Percentiles rank a stretch among this genome's conserved stretches.
These are phyloP conservation scores for Tachycineta bicolor DNA, from an alignment of 2,113 vertebrate species.

Conservation along the genomic window DNA sequence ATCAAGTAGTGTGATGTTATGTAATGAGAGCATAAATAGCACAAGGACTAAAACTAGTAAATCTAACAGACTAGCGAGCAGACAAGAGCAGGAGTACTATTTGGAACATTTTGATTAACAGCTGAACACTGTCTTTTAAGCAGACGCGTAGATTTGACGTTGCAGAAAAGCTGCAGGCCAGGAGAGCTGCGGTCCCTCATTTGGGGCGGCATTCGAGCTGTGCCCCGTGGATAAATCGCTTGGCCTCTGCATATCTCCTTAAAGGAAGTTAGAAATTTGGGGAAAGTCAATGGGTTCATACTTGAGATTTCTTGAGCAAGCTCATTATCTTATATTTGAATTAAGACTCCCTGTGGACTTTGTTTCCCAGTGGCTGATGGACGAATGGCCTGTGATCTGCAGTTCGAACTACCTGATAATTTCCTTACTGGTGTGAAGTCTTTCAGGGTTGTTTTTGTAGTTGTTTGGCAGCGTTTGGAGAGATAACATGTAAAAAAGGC, in stretches of 20 bases:
- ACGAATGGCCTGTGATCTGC: not conserved
- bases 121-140: not conserved
- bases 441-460: not conserved
- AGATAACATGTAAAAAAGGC: not conserved
- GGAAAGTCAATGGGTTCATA: not conserved
- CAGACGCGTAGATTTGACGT: not conserved
- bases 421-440: not conserved
- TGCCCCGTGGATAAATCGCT: slow-evolving; percentile 10
- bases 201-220: not conserved
- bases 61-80: slow-evolving; percentile 8
- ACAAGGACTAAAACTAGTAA: slow-evolving; percentile 18
- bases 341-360: not conserved
- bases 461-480: not conserved
- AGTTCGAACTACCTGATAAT: not conserved
- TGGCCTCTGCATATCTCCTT: not conserved
- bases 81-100: slow-evolving; percentile 18
- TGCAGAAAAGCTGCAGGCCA: not conserved
- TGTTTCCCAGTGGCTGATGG: not conserved
- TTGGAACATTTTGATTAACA: slow-evolving; percentile 21
- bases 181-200: not conserved
- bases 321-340: not conserved
- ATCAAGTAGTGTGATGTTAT: slow-evolving; percentile 44
- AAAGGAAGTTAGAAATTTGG: not conserved
- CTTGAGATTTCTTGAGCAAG: not conserved
- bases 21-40: slow-evolving; percentile 66